phyloP scores from a whole-genome alignment of 2,113 vertebrate species.

The Etheostoma cragini region DNA sequence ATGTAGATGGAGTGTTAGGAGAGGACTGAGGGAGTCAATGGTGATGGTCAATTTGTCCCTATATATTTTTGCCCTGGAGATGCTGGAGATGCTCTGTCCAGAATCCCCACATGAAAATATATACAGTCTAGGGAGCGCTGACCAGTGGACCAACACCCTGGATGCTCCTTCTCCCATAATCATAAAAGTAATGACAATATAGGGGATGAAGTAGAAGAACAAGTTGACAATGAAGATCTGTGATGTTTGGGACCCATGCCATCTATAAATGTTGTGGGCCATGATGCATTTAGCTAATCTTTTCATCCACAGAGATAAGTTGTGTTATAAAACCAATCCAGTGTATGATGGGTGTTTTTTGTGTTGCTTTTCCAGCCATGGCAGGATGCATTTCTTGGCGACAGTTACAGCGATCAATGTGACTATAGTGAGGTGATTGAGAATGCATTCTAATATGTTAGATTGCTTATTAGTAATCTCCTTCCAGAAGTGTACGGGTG shows the following conservation, averaged over 20 bases:
- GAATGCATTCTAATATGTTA: slow-evolving; percentile 44
- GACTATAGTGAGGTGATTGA: background rate
- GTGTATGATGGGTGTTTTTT: background rate
- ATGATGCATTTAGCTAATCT: background rate
- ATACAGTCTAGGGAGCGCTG: background rate
- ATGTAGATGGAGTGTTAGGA: background rate
- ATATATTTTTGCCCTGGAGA: background rate
- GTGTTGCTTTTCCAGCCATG: background rate
- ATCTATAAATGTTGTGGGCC: background rate
- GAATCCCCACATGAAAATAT: background rate
- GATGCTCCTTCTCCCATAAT: background rate
- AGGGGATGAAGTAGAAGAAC: background rate
- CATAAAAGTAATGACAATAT: background rate
- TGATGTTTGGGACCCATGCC: background rate
- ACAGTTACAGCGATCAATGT: slow-evolving; percentile 16
- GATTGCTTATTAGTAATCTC: slow-evolving; percentile 58
- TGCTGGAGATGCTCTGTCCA: background rate
- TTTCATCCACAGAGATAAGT: background rate
- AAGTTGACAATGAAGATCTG: background rate
- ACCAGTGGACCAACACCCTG: background rate
- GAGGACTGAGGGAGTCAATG: background rate
- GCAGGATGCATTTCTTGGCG: background rate
- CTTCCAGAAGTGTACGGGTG: slow-evolving; percentile 51
- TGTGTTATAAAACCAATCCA: background rate
- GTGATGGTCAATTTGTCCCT: background rate